Base-by-base conservation (phyloP, 1,140 invertebrate genomes). In the Penaeus japonicus region DNA sequence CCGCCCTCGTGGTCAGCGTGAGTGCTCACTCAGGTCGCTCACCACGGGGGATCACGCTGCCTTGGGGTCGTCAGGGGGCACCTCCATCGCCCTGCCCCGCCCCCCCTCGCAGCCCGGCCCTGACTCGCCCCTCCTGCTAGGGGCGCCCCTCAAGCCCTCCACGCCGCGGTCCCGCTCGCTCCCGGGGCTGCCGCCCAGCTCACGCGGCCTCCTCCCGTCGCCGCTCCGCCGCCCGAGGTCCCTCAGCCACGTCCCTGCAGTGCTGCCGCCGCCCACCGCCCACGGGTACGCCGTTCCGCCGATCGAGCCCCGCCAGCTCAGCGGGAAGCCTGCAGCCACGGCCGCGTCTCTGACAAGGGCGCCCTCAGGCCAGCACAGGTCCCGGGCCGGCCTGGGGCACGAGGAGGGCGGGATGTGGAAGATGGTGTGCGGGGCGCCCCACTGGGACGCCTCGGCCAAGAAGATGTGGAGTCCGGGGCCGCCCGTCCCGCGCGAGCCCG, bases 381-480 rank as follows among this genome's bases (percentile, higher is more conserved):
- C 81, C 22, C 35, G 59, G 59, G 54, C n/a, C 22, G 22, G 39
- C 24, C 27, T 12, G 12, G 35, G 32, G 85, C 47, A 15, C 47
- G 87, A 65, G 70, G 84, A 84, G 22, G 62, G 53, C 32, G 85
- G 70, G 32, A 90, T 90, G 89, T 90, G 84, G 84, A 90, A 83
- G 57, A 84, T 90, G 84, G 70, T 90, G 65, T 73, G 75, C 24
- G 73, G 81, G 55, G 81, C 84, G 32, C 89, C 89, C 4, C 89
- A 90, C 73, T 90, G 89, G 89, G 89, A 90, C 55, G 39, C 79
- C 30, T 27, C 84, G 4, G 53, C 62, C 30, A 90, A 90, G 85
- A 90, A 90, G 85, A 90, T 90, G 89, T 90, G 89, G 89, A 90
- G 89, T 75, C 89, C 89, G 18, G 80, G 84, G 24, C 85, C 89